Conservation (phyloP, 2,113 vertebrate genomes). For the Rhinichthys klamathensis region DNA sequence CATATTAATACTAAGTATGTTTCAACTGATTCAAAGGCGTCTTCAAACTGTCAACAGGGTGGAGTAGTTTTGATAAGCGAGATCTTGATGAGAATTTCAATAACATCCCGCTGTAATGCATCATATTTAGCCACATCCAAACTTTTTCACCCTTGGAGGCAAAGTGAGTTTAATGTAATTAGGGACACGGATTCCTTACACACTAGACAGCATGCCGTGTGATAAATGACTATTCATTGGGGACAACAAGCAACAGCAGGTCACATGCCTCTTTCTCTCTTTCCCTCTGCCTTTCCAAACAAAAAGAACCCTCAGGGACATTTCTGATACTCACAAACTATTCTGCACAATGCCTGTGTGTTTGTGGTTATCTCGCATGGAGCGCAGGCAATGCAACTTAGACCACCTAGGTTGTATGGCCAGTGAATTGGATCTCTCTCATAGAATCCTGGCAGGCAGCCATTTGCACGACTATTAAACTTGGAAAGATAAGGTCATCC, state of each 20-base stretch:
- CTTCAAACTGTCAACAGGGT: conserved; percentile 23
- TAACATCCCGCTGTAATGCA: conserved; percentile 14
- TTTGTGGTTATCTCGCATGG: conserved; percentile 37
- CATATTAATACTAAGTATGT: neutral
- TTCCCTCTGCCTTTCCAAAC: conserved; percentile 38
- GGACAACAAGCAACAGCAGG: conserved; percentile 44
- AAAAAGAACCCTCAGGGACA: conserved; percentile 39
- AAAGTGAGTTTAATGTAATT: conserved; percentile 48
- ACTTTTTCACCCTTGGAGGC: conserved; percentile 25
- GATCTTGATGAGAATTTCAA: conserved; percentile 24
- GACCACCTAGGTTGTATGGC: conserved; percentile 53
- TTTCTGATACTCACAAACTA: conserved; percentile 24
- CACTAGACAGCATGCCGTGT: conserved; percentile 35
- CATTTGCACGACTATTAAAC: conserved; percentile 51
- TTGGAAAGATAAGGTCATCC: conserved; percentile 57
- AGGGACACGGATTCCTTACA: conserved; percentile 32
- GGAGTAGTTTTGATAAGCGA: conserved; percentile 8
- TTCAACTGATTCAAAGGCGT: conserved; percentile 9
- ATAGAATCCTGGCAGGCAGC: conserved; percentile 36
- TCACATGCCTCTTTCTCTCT: conserved; percentile 30
- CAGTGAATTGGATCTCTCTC: conserved; percentile 39
- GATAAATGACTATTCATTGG: conserved; percentile 42
- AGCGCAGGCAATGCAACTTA: conserved; percentile 29
- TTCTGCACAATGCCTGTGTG: conserved; percentile 45
- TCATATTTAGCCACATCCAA: conserved; percentile 20